Conservation (phyloP, 2,113 vertebrate genomes). For the Helogale parvula region DNA sequence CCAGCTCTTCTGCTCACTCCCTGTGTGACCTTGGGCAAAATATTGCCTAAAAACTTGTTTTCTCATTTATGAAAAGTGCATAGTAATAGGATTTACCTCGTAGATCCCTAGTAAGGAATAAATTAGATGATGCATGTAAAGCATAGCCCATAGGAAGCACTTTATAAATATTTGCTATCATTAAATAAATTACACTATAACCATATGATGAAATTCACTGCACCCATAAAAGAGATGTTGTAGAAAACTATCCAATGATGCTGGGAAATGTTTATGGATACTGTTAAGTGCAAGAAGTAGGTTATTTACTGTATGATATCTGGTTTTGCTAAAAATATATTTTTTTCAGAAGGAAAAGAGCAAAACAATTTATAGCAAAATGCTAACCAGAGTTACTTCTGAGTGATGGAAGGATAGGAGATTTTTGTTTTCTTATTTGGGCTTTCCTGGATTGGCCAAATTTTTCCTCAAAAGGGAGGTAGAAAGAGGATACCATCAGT, state of each 20-base stretch:
- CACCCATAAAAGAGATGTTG: conserved; percentile 44
- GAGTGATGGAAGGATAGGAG: not conserved
- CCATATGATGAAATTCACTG: conserved; percentile 56
- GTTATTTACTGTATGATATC: not conserved
- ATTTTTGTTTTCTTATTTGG: conserved; percentile 12
- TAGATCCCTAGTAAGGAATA: not conserved
- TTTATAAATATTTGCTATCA: conserved; percentile 63
- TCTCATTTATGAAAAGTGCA: not conserved
- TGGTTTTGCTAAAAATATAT: conserved; percentile 15
- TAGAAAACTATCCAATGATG: conserved; percentile 23
- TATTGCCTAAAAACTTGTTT: not conserved
- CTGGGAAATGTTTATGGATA: conserved; percentile 53
- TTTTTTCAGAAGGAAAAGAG: not conserved
- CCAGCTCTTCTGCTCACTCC: not conserved
- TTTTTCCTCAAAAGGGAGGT: not conserved
- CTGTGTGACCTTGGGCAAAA: not conserved
- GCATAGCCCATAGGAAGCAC: conserved; percentile 40
- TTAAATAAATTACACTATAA: conserved; percentile 67
- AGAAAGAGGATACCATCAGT: not conserved
- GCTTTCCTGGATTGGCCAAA: not conserved
- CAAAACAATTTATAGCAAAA: not conserved
- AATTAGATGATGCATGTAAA: conserved; percentile 32
- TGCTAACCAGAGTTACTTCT: not conserved
- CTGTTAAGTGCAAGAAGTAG: conserved; percentile 39
- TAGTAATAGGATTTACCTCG: conserved; percentile 31